Conservation (phyloP, 2,888 invertebrate species). For the Nowickia ferox region DNA sequence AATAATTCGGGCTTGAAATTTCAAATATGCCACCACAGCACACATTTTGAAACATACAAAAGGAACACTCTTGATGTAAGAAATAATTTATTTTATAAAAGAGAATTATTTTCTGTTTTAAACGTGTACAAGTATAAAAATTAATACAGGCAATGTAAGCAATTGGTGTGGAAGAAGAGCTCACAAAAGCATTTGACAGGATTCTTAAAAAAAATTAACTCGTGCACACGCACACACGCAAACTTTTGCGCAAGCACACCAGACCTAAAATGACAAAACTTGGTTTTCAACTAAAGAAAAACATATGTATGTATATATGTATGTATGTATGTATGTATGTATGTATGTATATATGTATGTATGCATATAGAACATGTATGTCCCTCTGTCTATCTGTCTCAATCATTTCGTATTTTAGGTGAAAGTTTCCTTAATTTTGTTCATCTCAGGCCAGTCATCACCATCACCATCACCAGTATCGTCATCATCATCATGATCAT, state of each 20-base stretch:
- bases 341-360: too few species aligned
- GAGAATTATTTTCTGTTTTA: constrained; percentile 15
- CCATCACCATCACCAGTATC: not conserved
- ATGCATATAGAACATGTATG: constrained; percentile 5
- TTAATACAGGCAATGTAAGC: constrained; percentile 72
- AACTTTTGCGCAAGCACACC: not conserved
- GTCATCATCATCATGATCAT: not conserved
- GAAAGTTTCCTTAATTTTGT: constrained; percentile 59
- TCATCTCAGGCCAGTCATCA: constrained; percentile 34
- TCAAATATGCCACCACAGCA: constrained; percentile 22
- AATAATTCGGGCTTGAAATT: constrained; percentile 17
- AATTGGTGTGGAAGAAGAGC: constrained; percentile 70
- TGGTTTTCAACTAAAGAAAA: constrained; percentile 46
- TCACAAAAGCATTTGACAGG: constrained; percentile 65
- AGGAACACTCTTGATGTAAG: constrained; percentile 23
- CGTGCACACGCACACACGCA: not conserved
- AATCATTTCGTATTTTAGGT: constrained; percentile 44
- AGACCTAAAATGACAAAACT: constrained; percentile 53
- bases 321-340: too few species aligned
- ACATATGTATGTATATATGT: too few species aligned
- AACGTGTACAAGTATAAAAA: constrained; percentile 44
- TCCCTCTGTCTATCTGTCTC: constrained; percentile 32
- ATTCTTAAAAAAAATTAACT: constrained; percentile 32
- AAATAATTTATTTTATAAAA: constrained; percentile 24
- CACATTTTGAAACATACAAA: not conserved